Evolutionary conservation across 1,140 invertebrate species (phyloP).

Genomic region (Ceratina calcarata): DNA sequence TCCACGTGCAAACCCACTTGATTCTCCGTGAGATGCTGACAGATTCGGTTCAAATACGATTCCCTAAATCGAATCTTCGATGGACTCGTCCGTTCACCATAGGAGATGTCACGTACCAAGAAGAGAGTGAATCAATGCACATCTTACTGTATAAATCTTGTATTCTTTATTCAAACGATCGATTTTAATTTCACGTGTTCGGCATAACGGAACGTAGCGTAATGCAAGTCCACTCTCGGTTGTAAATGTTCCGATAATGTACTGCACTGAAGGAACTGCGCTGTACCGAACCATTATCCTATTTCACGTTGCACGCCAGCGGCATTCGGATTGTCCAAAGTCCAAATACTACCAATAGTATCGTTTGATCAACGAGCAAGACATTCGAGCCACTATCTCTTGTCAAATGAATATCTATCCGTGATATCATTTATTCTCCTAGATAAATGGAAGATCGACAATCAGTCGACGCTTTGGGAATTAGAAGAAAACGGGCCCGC

Average conservation of each 20-base stretch:
- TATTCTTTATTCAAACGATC: neutral
- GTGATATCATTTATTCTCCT: slow-evolving; percentile 21
- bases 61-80: neutral
- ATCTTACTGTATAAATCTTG: too few species aligned
- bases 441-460: slow-evolving; percentile 4
- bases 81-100: too few species aligned
- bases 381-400: neutral
- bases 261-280: too few species aligned
- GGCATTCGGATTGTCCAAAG: neutral
- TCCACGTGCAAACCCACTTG: neutral
- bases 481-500: slow-evolving; percentile 16
- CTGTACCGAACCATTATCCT: too few species aligned
- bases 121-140: too few species aligned
- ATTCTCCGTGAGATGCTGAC: neutral
- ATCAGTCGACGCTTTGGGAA: slow-evolving; percentile 15
- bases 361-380: slow-evolving; percentile 9
- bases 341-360: neutral
- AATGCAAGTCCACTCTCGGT: too few species aligned
- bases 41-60: neutral
- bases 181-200: neutral
- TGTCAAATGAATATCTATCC: neutral
- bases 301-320: neutral
- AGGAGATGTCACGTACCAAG: too few species aligned
- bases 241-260: too few species aligned
- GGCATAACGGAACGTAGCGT: too few species aligned